Evolutionary conservation across 2,113 vertebrate species (phyloP).

Genomic region (Myxocyprinus asiaticus): DNA sequence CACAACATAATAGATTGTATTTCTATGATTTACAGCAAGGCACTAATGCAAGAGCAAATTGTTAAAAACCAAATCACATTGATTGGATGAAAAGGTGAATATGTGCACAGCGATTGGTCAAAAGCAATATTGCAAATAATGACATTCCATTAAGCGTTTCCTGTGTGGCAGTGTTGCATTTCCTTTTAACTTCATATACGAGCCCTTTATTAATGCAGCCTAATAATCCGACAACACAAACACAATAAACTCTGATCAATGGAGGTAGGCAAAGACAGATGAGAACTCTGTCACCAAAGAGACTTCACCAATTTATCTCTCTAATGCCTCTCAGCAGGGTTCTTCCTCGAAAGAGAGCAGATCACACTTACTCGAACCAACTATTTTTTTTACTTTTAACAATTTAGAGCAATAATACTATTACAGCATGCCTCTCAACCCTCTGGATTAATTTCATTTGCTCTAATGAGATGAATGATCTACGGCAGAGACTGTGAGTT

Average conservation of each 20-base stretch:
- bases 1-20: constrained; percentile 5
- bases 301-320: constrained; percentile 84
- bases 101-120: constrained; percentile 38
- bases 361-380: constrained; percentile 43
- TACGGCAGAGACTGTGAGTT: background rate
- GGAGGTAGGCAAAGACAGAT: constrained; percentile 78
- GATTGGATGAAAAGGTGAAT: constrained; percentile 30
- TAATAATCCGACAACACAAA: constrained; percentile 82
- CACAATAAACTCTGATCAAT: constrained; percentile 85
- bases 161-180: constrained; percentile 69
- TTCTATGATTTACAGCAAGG: constrained; percentile 36
- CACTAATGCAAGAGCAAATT: constrained; percentile 50
- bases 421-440: constrained; percentile 13
- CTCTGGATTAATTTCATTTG: background rate
- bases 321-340: constrained; percentile 83
- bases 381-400: constrained; percentile 14
- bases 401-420: constrained; percentile 11
- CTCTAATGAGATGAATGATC: constrained; percentile 15
- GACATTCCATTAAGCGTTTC: constrained; percentile 63
- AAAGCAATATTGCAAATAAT: constrained; percentile 48
- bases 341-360: constrained; percentile 79
- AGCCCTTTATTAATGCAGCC: constrained; percentile 78
- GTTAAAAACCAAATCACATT: constrained; percentile 52
- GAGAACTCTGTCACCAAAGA: constrained; percentile 80
- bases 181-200: constrained; percentile 77